Evolutionary conservation across 2,113 vertebrate genomes (phyloP).

Genomic region (Tapirus terrestris): DNA sequence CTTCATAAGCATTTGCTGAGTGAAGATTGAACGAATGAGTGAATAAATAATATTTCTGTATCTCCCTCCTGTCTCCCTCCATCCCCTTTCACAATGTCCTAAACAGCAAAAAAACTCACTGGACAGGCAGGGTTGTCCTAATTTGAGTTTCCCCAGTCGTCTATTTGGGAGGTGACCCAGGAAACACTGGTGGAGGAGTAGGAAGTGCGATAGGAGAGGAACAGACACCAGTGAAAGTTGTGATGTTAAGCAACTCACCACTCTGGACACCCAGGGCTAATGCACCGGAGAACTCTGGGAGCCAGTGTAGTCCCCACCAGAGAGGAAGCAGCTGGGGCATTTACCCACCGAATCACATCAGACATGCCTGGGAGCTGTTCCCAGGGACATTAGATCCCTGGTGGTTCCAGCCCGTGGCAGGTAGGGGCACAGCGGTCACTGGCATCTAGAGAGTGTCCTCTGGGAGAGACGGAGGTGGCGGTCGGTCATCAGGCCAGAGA

Average conservation of each 20-base stretch:
- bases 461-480: neutral
- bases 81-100: neutral
- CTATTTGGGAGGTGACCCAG: neutral
- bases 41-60: neutral
- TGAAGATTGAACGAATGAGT: neutral
- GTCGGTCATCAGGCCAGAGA: neutral
- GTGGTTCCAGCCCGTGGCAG: neutral
- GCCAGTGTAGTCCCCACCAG: neutral
- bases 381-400: neutral
- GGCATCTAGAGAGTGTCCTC: neutral
- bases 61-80: neutral
- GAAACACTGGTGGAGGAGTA: neutral
- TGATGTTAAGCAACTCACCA: neutral
- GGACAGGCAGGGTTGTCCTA: neutral
- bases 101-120: neutral
- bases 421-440: neutral
- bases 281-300: neutral
- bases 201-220: neutral
- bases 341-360: neutral
- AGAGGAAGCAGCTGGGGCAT: neutral
- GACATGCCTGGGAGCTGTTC: neutral
- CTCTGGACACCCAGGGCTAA: neutral
- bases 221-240: neutral
- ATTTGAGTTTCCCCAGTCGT: neutral
- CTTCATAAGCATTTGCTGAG: neutral